Base-by-base conservation (phyloP, 2,113 vertebrate genomes). In the Aldabrachelys gigantea region DNA sequence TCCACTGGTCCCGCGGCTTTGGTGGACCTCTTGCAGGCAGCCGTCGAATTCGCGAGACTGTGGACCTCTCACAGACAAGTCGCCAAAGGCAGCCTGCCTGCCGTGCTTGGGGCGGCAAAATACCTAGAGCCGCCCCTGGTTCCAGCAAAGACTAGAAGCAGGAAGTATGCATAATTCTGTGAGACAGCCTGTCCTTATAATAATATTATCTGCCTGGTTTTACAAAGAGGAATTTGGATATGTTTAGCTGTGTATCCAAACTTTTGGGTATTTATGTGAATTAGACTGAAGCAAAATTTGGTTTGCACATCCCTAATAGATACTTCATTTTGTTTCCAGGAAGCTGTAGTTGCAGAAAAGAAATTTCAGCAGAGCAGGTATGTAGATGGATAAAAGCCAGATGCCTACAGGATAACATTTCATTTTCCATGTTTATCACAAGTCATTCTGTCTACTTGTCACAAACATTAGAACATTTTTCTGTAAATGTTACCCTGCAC, bases 321-420 rank as follows among this genome's bases (percentile, higher is more conserved):
- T 0, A 0, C 25, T 82, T n/a, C 16, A 8, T 2, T 47, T 54
- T 78, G 25, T 88, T 72, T 31, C 2, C 35, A 65, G 59, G 38
- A 75, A 76, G 4, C 29, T 85, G 83, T 54, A 82, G 25, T 59
- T 79, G 53, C 78, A 21, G 3, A 72, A 82, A 59, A 41, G 24
- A 22, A 12, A 12, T 38, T 80, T 82, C 87, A 81, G 10, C 38
- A 22, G 2, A 62, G 52, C 13, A 31, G 24, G 19, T 31, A 88
- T 38, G 29, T 10, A 8, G 24, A 82, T 57, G 49, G 49, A 50
- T 47, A 80, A 80, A 80, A 47, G 49, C 5, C 31, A 49, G 25
- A 14, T 17, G 62, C 54, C 16, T 17, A 80, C 72, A 16, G 6
- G 65, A 72, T 72, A 90, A 54, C 2, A 21, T 56, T 78, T 29